Percentiles rank a stretch among this genome's conserved stretches.
Evolutionary conservation across 2,113 vertebrate species (phyloP).

Genomic region (Aythya baeri): DNA sequence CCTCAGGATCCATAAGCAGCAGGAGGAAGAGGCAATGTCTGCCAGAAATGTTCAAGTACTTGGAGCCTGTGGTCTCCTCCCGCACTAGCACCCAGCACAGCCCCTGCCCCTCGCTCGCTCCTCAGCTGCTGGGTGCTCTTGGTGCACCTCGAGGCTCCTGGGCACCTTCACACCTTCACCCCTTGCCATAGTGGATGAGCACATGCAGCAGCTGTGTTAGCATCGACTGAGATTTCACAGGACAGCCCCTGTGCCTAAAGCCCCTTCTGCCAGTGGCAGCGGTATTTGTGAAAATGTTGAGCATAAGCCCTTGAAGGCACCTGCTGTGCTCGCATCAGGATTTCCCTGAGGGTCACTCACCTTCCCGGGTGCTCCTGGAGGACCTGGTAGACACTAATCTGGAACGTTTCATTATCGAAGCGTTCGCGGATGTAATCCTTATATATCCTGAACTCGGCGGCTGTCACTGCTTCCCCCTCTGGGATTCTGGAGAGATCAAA

Average conservation of each 20-base stretch:
- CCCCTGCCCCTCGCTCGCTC: not conserved
- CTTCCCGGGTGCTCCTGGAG: slow-evolving; percentile 85
- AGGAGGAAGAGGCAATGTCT: not conserved
- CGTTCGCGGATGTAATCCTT: slow-evolving; percentile 88
- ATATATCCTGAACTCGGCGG: slow-evolving; percentile 93
- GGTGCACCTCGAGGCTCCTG: not conserved
- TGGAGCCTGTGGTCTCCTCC: not conserved
- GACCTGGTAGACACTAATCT: slow-evolving; percentile 91
- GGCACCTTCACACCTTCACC: not conserved
- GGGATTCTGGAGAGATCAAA: slow-evolving; percentile 96
- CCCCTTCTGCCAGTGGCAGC: not conserved
- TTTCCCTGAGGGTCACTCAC: slow-evolving; percentile 66
- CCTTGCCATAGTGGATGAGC: accelerated
- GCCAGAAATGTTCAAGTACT: not conserved
- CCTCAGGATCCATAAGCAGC: not conserved
- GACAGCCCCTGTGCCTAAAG: accelerated
- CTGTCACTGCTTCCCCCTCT: slow-evolving; percentile 90
- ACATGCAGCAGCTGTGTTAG: accelerated
- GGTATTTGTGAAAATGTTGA: accelerated
- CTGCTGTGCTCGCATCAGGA: accelerated
- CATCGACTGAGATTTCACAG: accelerated
- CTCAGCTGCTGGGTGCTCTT: not conserved
- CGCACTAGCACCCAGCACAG: accelerated
- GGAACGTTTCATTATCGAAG: slow-evolving; percentile 90
- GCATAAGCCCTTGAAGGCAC: not conserved